Conservation (phyloP, 2,113 vertebrate genomes). For the Istiophorus platypterus region DNA sequence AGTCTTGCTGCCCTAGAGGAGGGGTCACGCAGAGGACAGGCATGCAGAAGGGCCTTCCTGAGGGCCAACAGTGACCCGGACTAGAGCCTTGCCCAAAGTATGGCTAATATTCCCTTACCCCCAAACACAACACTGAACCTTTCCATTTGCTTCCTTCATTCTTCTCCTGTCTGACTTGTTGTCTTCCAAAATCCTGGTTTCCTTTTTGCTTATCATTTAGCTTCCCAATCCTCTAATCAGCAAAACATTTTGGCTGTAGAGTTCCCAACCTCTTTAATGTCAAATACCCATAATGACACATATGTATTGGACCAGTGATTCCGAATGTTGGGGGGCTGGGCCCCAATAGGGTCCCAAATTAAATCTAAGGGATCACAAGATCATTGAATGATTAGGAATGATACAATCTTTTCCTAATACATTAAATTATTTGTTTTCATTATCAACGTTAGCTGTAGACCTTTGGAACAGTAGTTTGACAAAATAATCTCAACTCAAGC, state of each 20-base stretch:
- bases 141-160: slow-evolving; percentile 18
- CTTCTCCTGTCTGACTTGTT: neutral
- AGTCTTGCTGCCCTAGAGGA: slow-evolving; percentile 88
- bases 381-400: neutral
- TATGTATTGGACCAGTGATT: neutral
- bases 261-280: neutral
- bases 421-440: neutral
- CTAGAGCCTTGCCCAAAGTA: slow-evolving; percentile 75
- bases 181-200: slow-evolving; percentile 21
- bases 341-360: neutral
- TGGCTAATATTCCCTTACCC: slow-evolving; percentile 61
- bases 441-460: neutral
- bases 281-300: neutral
- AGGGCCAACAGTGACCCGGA: slow-evolving; percentile 86
- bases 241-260: neutral
- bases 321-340: neutral
- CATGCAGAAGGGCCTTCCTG: slow-evolving; percentile 88
- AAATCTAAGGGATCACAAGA: neutral
- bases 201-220: neutral
- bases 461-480: no score
- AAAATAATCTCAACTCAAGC: neutral
- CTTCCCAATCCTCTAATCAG: neutral
- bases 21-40: slow-evolving; percentile 94
- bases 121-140: slow-evolving; percentile 49
- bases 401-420: no score